Base-by-base conservation (phyloP, 2,888 invertebrate species). In the Amblyjoppa proteus region DNA sequence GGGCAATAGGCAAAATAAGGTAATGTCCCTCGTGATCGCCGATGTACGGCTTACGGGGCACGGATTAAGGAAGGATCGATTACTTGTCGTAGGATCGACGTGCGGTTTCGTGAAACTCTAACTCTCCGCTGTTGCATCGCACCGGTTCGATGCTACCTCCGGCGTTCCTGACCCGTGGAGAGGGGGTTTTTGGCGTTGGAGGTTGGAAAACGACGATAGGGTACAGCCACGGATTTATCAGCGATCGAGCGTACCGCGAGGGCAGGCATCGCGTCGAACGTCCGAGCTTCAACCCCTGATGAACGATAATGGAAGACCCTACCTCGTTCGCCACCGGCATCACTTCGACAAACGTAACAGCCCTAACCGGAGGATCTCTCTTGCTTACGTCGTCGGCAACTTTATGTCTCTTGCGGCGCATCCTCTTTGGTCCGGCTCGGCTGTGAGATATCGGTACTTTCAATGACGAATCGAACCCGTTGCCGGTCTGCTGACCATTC, bases 241-340 rank as follows among this genome's bases (percentile, higher is more conserved):
- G 71, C 53, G 31, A 71, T 56, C 64, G 45, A 13, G 20, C 25
- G 45, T 20, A 45, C 38, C 31, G 38, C n/a, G 66, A 3, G 31
- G 16, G 56, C 20, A 56, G 56, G 56, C 28, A 34, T 56, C 76
- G 61, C 70, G 76, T 64, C 82, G 82, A 71, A 82, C 77, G 66
- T 71, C 70, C 76, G 71, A 77, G 82, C 76, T 82, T 82, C 53
- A 31, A 76, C 71, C 66, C 64, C 71, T 71, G 82, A 77, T 77
- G 76, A 76, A 82, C 76, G 76, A 64, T 82, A 82, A 82, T 82
- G 82, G 82, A 82, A 77, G 82, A 82, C 77, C 66, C 31, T 56
- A 56, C 76, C 53, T 64, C 76, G 70, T 64, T 82, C 64, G 38
- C 61, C 70, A 28, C 20, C n/a, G 28, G 20, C 64, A 71, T 79